These are phyloP conservation scores for Solenopsis invicta DNA, from an alignment of 1,140 invertebrate genomes.

Conservation along the genomic window DNA sequence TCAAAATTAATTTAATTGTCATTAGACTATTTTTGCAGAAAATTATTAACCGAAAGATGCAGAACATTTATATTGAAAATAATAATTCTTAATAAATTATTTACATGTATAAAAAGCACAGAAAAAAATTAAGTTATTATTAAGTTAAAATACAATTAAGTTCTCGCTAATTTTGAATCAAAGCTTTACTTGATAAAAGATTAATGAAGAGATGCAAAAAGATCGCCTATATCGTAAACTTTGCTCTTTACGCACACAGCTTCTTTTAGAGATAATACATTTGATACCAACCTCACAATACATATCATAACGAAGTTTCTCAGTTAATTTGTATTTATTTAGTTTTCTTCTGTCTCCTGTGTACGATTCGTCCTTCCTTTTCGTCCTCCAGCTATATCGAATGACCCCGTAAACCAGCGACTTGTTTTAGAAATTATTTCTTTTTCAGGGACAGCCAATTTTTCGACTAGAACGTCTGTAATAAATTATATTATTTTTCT, in stretches of 20 bases:
- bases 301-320: too few relatives aligned
- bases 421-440: too few relatives aligned
- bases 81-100: not conserved
- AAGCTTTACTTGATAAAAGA: slow-evolving; percentile 77
- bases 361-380: too few relatives aligned
- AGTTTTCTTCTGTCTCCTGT: too few relatives aligned
- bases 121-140: slow-evolving; percentile 38
- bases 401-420: too few relatives aligned
- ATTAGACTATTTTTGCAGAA: not conserved
- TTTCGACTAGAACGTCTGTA: too few relatives aligned
- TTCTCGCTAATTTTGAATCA: slow-evolving; percentile 74
- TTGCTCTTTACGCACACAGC: not conserved
- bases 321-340: too few relatives aligned
- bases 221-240: not conserved
- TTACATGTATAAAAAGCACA: not conserved
- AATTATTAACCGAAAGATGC: not conserved
- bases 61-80: not conserved
- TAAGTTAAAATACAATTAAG: slow-evolving; percentile 55
- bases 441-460: too few relatives aligned
- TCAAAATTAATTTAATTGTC: not conserved
- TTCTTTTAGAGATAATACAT: not conserved
- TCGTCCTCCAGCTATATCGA: too few relatives aligned
- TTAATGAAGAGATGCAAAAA: slow-evolving; percentile 75
- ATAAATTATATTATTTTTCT: too few relatives aligned
- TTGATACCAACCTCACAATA: too few relatives aligned